Conservation (phyloP, 2,797 vertebrate genomes). For the Coccyzus lansbergi region DNA sequence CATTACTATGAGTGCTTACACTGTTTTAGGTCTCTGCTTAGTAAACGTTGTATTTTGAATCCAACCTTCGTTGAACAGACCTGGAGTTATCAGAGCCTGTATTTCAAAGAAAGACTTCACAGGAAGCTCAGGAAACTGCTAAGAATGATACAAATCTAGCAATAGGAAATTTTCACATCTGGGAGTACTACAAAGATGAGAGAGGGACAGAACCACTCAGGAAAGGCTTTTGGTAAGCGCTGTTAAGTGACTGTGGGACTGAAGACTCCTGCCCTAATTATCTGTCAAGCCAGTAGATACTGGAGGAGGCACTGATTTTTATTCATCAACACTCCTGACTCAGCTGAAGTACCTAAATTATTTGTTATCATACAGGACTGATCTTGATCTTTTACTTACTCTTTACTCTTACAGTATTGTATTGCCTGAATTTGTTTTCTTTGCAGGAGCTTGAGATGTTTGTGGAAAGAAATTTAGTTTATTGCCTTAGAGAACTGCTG, state of each 20-base stretch:
- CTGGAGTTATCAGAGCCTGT: background rate
- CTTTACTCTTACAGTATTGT: background rate
- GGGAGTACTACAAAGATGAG: background rate
- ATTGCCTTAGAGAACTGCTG: background rate
- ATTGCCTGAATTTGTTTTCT: background rate
- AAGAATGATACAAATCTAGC: background rate
- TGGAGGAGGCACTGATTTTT: background rate
- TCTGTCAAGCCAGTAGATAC: background rate
- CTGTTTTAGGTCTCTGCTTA: background rate
- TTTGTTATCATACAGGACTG: background rate
- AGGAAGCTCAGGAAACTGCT: background rate
- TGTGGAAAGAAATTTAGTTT: slow-evolving; percentile 25
- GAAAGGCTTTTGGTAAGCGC: background rate
- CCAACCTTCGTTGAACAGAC: background rate
- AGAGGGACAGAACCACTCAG: background rate
- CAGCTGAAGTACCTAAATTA: background rate
- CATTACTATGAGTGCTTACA: background rate
- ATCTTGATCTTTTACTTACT: background rate
- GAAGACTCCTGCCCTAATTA: background rate
- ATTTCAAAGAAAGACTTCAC: background rate
- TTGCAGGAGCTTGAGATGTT: background rate
- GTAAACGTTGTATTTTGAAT: background rate
- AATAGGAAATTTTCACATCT: background rate
- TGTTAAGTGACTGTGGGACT: background rate
- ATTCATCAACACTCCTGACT: background rate